phyloP scores from a whole-genome alignment of 2,797 vertebrate genomes.

The Argyrosomus regius region DNA sequence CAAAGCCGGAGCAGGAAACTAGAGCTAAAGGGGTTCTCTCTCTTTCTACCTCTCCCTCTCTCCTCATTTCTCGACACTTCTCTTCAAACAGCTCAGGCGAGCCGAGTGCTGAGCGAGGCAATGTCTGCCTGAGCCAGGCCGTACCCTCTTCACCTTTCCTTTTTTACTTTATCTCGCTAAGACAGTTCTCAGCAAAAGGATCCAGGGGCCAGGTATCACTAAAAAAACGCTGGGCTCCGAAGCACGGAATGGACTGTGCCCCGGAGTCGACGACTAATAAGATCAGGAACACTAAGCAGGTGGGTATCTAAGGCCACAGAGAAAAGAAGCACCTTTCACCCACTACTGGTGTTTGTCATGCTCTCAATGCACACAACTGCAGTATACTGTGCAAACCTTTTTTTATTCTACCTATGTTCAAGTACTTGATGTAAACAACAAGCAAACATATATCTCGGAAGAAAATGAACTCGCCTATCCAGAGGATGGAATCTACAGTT shows the following conservation, averaged over 20 bases:
- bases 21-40: slow-evolving; percentile 77
- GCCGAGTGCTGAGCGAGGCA: slow-evolving; percentile 50
- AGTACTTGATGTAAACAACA: slow-evolving; percentile 92
- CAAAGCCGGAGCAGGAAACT: slow-evolving; percentile 83
- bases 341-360: slow-evolving; percentile 60
- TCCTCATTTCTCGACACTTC: slow-evolving; percentile 67
- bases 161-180: slow-evolving; percentile 58
- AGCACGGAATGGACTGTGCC: slow-evolving; percentile 38
- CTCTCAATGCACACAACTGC: slow-evolving; percentile 58
- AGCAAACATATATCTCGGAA: slow-evolving; percentile 70
- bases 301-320: slow-evolving; percentile 82
- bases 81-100: slow-evolving; percentile 73
- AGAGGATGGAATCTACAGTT: slow-evolving; percentile 70
- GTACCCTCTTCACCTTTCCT: slow-evolving; percentile 69
- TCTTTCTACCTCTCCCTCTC: slow-evolving; percentile 49
- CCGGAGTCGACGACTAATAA: slow-evolving; percentile 49
- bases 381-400: slow-evolving; percentile 66
- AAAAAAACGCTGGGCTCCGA: slow-evolving; percentile 21
- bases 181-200: slow-evolving; percentile 56
- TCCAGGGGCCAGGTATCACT: slow-evolving; percentile 35
- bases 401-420: slow-evolving; percentile 82
- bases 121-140: slow-evolving; percentile 60
- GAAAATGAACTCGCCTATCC: slow-evolving; percentile 59
- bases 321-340: slow-evolving; percentile 79
- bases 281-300: slow-evolving; percentile 64